Percentiles rank a stretch among this genome's conserved stretches.
These are phyloP conservation scores for Chaenocephalus aceratus DNA, from an alignment of 2,113 vertebrate species.

Conservation along the genomic window DNA sequence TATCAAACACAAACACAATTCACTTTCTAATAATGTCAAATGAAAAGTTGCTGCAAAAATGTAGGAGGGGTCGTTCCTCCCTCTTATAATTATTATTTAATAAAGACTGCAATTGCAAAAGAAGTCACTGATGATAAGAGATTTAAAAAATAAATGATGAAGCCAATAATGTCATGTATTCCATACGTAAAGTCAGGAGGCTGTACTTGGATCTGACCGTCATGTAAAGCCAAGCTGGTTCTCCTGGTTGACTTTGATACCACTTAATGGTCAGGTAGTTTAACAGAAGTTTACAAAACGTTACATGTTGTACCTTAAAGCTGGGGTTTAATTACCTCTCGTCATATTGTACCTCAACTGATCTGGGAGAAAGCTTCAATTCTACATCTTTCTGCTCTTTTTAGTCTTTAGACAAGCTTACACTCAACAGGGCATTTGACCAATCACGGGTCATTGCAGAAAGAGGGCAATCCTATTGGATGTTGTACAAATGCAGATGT, in stretches of 20 bases:
- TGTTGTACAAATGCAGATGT: too few species aligned
- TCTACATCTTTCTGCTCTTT: too few species aligned
- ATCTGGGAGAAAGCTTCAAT: too few species aligned
- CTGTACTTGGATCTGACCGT: not conserved
- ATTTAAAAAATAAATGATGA: not conserved
- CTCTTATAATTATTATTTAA: not conserved
- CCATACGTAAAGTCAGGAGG: not conserved
- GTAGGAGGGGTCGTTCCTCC: not conserved
- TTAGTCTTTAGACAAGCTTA: too few species aligned
- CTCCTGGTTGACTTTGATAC: not conserved
- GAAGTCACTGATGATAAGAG: not conserved
- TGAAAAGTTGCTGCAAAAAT: not conserved
- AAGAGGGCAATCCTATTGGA: too few species aligned
- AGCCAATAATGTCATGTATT: not conserved
- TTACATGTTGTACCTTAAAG: too few species aligned
- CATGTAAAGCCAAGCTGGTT: not conserved
- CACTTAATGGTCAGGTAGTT: too few species aligned
- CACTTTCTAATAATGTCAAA: not conserved
- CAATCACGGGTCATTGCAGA: too few species aligned
- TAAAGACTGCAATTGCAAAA: not conserved
- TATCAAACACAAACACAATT: not conserved
- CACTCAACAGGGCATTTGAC: too few species aligned
- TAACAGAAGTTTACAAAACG: too few species aligned
- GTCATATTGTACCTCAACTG: too few species aligned
- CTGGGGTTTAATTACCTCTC: too few species aligned